These are phyloP conservation scores for Oscheius myriophilus DNA, from an alignment of 2,888 invertebrate species.

Conservation along the genomic window DNA sequence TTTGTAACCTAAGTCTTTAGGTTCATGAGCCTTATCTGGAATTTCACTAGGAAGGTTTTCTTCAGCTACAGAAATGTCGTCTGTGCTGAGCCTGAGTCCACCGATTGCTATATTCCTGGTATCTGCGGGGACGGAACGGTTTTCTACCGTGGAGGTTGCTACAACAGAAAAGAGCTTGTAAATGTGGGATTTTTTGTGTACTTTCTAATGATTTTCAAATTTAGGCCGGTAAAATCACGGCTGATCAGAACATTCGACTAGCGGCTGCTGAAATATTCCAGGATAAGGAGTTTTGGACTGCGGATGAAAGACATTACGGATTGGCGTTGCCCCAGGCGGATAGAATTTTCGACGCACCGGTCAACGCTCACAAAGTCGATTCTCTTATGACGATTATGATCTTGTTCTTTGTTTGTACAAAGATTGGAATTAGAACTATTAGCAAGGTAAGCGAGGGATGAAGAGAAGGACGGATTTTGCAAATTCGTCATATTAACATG, in stretches of 20 bases:
- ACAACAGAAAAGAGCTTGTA: slow-evolving; percentile 1
- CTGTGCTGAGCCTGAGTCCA: slow-evolving; percentile 1
- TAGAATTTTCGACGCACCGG: neutral
- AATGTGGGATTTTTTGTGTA: neutral
- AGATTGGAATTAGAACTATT: neutral
- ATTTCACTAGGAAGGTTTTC: neutral
- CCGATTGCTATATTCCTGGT: slow-evolving; percentile 19
- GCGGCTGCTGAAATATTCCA: neutral
- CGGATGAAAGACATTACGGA: neutral
- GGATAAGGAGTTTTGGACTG: neutral
- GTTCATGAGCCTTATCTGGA: slow-evolving; percentile 10
- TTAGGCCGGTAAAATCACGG: neutral
- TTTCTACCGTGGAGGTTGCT: slow-evolving; percentile 25
- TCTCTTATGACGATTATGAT: neutral
- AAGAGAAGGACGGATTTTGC: too few relatives aligned
- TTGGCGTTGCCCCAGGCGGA: neutral
- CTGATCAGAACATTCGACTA: neutral
- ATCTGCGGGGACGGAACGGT: neutral
- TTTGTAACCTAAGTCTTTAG: neutral
- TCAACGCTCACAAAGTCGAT: neutral
- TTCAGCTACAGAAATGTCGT: slow-evolving; percentile 10
- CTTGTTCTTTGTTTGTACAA: slow-evolving; percentile 1
- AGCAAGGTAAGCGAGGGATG: neutral
- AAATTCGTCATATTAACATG: too few relatives aligned
- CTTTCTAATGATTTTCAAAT: neutral